Percentiles rank a stretch among this genome's conserved stretches.
Conservation (phyloP, 2,888 invertebrate species). For the Himalopsyche japonica region DNA sequence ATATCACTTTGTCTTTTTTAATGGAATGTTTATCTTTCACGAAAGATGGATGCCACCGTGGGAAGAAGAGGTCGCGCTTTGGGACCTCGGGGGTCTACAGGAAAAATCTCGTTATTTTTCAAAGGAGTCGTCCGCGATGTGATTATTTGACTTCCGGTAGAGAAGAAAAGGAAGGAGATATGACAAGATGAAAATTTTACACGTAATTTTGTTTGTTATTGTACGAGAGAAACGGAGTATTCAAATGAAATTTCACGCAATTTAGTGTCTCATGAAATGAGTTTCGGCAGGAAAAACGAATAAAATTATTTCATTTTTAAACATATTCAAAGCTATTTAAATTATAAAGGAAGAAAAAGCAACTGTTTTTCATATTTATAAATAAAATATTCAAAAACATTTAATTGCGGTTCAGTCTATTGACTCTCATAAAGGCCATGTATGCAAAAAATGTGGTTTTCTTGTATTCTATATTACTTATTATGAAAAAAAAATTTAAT, state of each 20-base stretch:
- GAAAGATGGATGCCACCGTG: background rate
- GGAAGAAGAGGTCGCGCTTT: background rate
- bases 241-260: background rate
- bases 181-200: background rate
- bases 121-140: background rate
- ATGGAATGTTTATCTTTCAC: conserved; percentile 11
- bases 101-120: background rate
- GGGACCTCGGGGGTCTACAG: background rate
- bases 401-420: too few species aligned
- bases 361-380: background rate
- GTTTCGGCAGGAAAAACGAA: background rate
- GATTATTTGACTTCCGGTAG: background rate
- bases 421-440: too few species aligned
- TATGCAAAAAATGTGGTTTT: too few species aligned
- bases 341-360: background rate
- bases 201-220: background rate
- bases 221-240: background rate
- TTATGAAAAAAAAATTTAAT: too few species aligned
- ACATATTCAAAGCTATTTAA: background rate
- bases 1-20: conserved; percentile 6
- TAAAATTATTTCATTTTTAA: background rate
- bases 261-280: background rate
- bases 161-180: background rate
- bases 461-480: too few species aligned
- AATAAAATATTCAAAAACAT: too few species aligned